These are phyloP conservation scores for Antedon mediterranea DNA, from an alignment of 53 echinoderm and acorn worm genomes.

Conservation along the genomic window DNA sequence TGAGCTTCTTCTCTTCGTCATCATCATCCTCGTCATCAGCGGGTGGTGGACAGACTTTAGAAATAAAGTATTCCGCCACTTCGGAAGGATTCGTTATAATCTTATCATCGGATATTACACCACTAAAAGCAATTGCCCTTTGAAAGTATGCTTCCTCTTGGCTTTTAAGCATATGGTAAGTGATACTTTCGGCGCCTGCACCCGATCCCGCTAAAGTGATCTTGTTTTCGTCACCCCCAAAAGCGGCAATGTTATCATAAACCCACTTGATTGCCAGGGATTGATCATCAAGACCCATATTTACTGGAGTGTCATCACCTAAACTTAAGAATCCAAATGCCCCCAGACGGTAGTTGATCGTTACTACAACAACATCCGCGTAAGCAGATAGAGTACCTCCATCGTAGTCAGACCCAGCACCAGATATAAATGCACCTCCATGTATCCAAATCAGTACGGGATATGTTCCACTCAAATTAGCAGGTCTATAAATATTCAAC, in stretches of 20 bases:
- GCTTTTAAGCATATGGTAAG: conserved; percentile 22
- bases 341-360: conserved; percentile 47
- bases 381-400: conserved; percentile 28
- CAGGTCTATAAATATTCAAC: conserved; percentile 40
- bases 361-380: conserved; percentile 31
- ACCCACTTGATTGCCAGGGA: conserved; percentile 44
- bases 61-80: not conserved
- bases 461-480: not conserved
- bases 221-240: conserved; percentile 35
- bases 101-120: not conserved
- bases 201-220: conserved; percentile 43
- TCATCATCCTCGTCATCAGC: not conserved
- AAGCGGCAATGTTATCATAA: conserved; percentile 37
- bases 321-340: conserved; percentile 54
- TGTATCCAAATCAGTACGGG: conserved; percentile 57
- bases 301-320: conserved; percentile 26
- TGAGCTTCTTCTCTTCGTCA: too few species aligned
- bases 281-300: conserved; percentile 51
- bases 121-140: conserved; percentile 24
- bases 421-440: conserved; percentile 22
- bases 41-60: not conserved
- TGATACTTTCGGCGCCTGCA: conserved; percentile 27
- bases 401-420: conserved; percentile 18
- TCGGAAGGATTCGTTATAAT: not conserved
- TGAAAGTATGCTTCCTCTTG: conserved; percentile 30